Evolutionary conservation across 2,797 vertebrate species (phyloP).

Genomic region (Balearica regulorum): DNA sequence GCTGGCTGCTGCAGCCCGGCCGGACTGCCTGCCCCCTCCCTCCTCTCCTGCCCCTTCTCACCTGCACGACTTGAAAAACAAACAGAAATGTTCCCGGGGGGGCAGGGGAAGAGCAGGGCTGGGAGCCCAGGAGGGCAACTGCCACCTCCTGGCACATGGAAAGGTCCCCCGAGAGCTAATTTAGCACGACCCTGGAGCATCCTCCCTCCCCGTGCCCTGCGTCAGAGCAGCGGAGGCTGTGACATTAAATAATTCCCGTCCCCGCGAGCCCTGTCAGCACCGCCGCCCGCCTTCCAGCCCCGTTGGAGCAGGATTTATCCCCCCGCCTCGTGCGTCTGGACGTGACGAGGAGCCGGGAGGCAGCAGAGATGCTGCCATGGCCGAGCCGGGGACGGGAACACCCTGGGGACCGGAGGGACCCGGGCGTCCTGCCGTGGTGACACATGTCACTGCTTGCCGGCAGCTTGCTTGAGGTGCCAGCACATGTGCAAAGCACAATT

Average conservation of each 20-base stretch:
- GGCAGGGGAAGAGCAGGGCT: accelerated
- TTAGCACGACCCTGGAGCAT: neutral
- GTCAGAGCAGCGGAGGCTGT: neutral
- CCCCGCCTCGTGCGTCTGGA: too few species aligned
- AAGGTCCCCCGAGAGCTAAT: neutral
- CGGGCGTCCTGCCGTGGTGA: neutral
- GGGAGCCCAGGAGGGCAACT: neutral
- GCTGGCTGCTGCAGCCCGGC: neutral
- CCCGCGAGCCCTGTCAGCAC: accelerated
- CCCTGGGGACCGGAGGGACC: neutral
- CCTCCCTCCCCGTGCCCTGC: neutral
- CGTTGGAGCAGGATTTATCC: neutral
- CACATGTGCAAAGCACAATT: neutral
- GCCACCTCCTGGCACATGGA: neutral
- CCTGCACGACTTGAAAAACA: neutral
- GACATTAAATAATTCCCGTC: neutral
- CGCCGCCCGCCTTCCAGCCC: accelerated
- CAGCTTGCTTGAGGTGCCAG: neutral
- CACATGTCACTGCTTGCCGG: neutral
- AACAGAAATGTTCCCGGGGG: accelerated
- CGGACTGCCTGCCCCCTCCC: neutral
- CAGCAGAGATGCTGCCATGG: too few species aligned
- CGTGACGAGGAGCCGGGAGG: neutral
- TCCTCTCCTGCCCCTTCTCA: neutral
- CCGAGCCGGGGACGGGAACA: neutral